Percentiles rank a stretch among this genome's conserved stretches.
phyloP scores from a whole-genome alignment of 2,888 invertebrate species.

The Neoascia interrupta region DNA sequence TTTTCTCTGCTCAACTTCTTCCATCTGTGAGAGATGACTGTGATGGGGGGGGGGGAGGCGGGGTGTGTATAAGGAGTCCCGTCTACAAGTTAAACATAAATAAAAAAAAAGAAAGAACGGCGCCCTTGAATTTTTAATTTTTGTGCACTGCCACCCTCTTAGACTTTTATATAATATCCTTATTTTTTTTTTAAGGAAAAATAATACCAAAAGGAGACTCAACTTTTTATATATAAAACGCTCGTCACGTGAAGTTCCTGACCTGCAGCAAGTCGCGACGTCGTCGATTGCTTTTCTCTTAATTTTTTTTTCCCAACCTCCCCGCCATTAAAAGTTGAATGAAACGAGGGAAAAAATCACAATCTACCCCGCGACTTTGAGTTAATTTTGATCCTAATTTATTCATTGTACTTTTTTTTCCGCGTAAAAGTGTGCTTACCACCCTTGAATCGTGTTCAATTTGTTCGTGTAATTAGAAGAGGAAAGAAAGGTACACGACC shows the following conservation, averaged over 20 bases:
- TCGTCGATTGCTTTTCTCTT: slow-evolving; percentile 61
- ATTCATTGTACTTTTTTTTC: slow-evolving; percentile 64
- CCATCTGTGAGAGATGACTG: no score
- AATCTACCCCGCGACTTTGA: slow-evolving; percentile 55
- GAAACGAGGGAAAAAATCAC: slow-evolving; percentile 31
- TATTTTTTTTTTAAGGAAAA: slow-evolving; percentile 43
- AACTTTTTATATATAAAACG: slow-evolving; percentile 36
- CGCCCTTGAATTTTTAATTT: slow-evolving; percentile 70
- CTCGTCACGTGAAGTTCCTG: slow-evolving; percentile 65
- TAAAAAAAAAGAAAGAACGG: slow-evolving; percentile 33
- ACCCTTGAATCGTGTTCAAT: slow-evolving; percentile 47
- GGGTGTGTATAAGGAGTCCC: neutral
- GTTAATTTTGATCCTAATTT: slow-evolving; percentile 69
- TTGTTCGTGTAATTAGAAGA: slow-evolving; percentile 63
- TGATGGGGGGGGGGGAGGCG: neutral
- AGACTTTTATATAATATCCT: neutral
- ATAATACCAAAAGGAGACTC: slow-evolving; percentile 61
- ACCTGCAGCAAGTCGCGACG: slow-evolving; percentile 67
- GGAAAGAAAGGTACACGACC: slow-evolving; percentile 1
- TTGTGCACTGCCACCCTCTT: slow-evolving; percentile 51
- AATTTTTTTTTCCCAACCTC: slow-evolving; percentile 27
- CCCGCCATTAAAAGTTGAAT: slow-evolving; percentile 53
- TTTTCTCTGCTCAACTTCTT: neutral
- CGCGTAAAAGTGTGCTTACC: slow-evolving; percentile 55
- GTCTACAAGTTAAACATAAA: slow-evolving; percentile 42